Evolutionary conservation across 2,797 vertebrate genomes (phyloP), one percentile per base, ranked within the genome.

Genomic region (Acridotheres tristis): DNA sequence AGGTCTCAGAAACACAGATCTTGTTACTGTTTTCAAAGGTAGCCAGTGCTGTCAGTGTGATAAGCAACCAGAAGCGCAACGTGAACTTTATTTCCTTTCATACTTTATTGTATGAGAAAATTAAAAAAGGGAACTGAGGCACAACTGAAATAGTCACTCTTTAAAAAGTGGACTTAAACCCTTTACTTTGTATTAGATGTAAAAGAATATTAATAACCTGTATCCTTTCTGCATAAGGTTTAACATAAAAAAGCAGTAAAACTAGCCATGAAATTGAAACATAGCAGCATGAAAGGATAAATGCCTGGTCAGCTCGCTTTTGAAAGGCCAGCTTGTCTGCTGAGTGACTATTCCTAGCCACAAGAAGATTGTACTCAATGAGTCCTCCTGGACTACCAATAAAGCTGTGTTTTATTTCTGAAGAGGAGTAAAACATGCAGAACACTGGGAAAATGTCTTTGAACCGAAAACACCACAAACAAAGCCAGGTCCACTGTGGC

Each of bases 11-110:
- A 93, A 84, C 4, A 15, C 51, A 85, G 59, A 76, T 77, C 65
- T 89, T 88, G 36, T 94, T 91, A 50, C 6, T 92, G n/a, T 85
- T 94, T 86, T 88, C 85, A 84, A 32, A 75, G 66, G 62, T 23
- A 88, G 83, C 74, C 75, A 76, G 4, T 69, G 66, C 38, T 94
- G 27, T 75, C 19, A 50, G 43, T 42, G 66, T 22, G 8, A 48
- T 26, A 73, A 68, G 23, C 42, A 67, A 69, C 32, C 29, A 36
- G 45, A 86, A 86, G 40, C 5, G 15, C 77, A 88, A 71, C 47
- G 69, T 89, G 76, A 86, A 85, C 47, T 57, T 83, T 32, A 65
- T 65, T 87, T 73, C 66, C 79, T 69, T 86, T 88, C 73, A 59
- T 71, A 74, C 66, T 61, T 82, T 17, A 55, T 23, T 63, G 57